Evolutionary conservation across 2,888 invertebrate genomes (phyloP).

Genomic region (Elysia crispata): DNA sequence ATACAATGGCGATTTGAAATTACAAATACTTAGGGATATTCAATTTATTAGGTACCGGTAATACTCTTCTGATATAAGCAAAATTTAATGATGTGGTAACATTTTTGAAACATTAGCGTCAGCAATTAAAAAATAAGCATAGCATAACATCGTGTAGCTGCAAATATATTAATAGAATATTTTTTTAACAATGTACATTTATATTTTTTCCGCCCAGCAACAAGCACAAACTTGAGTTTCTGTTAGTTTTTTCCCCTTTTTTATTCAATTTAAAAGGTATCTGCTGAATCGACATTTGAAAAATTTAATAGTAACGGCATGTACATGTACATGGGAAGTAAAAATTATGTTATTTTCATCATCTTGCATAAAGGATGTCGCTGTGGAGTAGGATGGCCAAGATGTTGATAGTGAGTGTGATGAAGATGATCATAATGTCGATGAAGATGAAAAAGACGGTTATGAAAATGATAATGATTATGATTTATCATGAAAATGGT

Average conservation of each 20-base stretch:
- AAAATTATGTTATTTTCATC: background rate
- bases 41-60: too few species aligned
- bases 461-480: slow-evolving; percentile 41
- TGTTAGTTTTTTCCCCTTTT: background rate
- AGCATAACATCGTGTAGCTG: too few species aligned
- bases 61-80: too few species aligned
- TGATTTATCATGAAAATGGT: background rate
- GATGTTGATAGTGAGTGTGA: slow-evolving; percentile 24
- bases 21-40: too few species aligned
- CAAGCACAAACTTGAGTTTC: too few species aligned
- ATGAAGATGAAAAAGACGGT: slow-evolving; percentile 39
- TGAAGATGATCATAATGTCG: slow-evolving; percentile 36
- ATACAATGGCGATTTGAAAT: too few species aligned
- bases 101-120: too few species aligned
- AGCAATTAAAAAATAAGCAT: too few species aligned
- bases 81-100: too few species aligned
- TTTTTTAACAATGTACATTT: too few species aligned
- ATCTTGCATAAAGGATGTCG: background rate
- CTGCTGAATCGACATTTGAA: background rate
- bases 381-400: background rate
- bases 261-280: background rate
- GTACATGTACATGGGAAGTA: background rate
- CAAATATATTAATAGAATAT: too few species aligned
- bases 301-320: background rate
- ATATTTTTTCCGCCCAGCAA: too few species aligned